A percentile compares a stretch with the other conserved stretches of the same genome.
Conservation (phyloP, 2,888 invertebrate species). For the Amphiduros pacificus region DNA sequence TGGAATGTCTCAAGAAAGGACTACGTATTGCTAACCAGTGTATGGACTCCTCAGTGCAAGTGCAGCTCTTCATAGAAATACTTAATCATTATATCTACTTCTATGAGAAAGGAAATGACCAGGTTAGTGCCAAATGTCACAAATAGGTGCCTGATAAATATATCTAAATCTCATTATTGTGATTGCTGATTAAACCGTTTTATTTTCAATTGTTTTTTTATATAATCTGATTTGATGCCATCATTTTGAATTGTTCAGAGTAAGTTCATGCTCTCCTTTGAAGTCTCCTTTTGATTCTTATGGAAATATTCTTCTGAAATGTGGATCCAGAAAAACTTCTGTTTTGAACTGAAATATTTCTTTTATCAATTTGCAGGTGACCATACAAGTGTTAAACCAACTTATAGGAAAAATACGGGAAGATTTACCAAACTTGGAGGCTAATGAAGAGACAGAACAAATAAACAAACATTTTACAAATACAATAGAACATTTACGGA, state of each 20-base stretch:
- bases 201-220: neutral
- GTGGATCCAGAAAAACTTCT: too few relatives aligned
- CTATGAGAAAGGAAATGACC: slow-evolving; percentile 82
- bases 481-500: slow-evolving; percentile 54
- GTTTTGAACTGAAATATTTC: neutral
- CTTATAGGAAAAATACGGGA: slow-evolving; percentile 90
- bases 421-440: slow-evolving; percentile 89
- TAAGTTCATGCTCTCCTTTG: too few relatives aligned
- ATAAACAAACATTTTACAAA: slow-evolving; percentile 89
- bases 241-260: too few relatives aligned
- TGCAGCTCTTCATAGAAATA: slow-evolving; percentile 92
- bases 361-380: slow-evolving; percentile 64
- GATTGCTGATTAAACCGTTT: too few relatives aligned
- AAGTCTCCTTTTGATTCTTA: too few relatives aligned
- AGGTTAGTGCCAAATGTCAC: slow-evolving; percentile 62
- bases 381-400: slow-evolving; percentile 69
- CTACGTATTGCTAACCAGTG: slow-evolving; percentile 94
- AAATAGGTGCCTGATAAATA: too few relatives aligned
- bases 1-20: slow-evolving; percentile 94
- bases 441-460: slow-evolving; percentile 94
- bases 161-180: too few relatives aligned
- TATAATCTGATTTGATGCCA: neutral
- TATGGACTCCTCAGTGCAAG: slow-evolving; percentile 95
- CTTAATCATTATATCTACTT: slow-evolving; percentile 92
- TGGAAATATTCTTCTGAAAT: too few relatives aligned